These are phyloP conservation scores for Abramis brama DNA, from an alignment of 2,113 vertebrate species.

Conservation along the genomic window DNA sequence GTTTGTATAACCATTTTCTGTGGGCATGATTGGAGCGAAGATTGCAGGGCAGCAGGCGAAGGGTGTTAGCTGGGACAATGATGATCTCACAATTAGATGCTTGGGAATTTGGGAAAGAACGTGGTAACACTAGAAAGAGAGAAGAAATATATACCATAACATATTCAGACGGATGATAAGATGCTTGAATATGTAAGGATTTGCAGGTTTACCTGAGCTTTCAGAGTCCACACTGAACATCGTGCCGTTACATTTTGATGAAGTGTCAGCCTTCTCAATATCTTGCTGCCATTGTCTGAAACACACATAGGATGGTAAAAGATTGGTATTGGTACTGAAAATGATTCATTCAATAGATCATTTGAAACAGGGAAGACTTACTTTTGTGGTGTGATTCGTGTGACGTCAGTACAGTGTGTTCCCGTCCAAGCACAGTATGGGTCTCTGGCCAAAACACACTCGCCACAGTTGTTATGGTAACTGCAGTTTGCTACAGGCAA, in stretches of 20 bases:
- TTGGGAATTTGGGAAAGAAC: constrained; percentile 28
- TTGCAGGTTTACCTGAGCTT: constrained; percentile 43
- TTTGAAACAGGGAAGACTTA: constrained; percentile 51
- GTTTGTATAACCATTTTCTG: constrained; percentile 82
- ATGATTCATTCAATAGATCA: not conserved
- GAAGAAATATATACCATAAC: not conserved
- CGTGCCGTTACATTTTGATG: constrained; percentile 68
- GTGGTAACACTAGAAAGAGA: constrained; percentile 23
- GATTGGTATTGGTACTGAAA: not conserved
- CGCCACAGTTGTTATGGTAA: constrained; percentile 90
- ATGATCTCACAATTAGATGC: constrained; percentile 75
- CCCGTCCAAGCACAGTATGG: constrained; percentile 92
- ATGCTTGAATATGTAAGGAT: not conserved
- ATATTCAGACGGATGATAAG: not conserved
- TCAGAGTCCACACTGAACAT: constrained; percentile 53
- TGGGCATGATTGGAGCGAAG: constrained; percentile 90
- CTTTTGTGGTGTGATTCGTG: constrained; percentile 64
- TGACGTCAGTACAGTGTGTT: constrained; percentile 74
- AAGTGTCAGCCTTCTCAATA: constrained; percentile 79
- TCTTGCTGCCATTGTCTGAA: constrained; percentile 86
- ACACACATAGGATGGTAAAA: constrained; percentile 48
- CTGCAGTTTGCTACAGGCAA: constrained; percentile 91
- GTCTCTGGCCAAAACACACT: constrained; percentile 92
- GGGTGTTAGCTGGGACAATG: constrained; percentile 81
- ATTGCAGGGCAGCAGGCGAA: constrained; percentile 83